A percentile compares a stretch with the other conserved stretches of the same genome.
Evolutionary conservation across 2,888 invertebrate species (phyloP).

Genomic region (Lydus trimaculatus): DNA sequence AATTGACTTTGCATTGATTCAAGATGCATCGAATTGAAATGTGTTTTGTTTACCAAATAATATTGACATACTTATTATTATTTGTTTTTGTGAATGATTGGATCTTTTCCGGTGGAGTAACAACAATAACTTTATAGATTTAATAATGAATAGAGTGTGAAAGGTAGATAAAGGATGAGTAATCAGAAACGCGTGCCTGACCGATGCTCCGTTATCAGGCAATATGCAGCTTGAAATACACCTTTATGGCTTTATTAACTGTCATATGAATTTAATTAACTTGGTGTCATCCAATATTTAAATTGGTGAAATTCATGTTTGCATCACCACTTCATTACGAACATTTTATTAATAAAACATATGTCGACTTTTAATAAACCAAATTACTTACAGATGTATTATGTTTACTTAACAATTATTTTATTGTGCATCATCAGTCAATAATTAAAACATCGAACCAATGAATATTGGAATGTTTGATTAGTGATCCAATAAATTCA

Average conservation of each 20-base stretch:
- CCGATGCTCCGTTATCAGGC: constrained; percentile 56
- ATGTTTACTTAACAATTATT: constrained; percentile 24
- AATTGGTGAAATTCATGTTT: constrained; percentile 39
- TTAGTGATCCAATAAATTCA: background rate
- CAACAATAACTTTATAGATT: constrained; percentile 33
- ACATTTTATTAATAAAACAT: constrained; percentile 52
- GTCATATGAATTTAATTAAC: constrained; percentile 54
- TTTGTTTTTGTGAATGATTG: constrained; percentile 25
- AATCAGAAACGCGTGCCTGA: constrained; percentile 56
- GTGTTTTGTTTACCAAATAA: background rate
- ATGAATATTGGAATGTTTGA: background rate
- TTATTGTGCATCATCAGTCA: background rate
- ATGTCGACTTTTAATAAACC: constrained; percentile 37
- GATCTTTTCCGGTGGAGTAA: constrained; percentile 13
- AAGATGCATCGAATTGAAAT: background rate
- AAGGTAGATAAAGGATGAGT: constrained; percentile 53
- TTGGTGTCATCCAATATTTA: constrained; percentile 50
- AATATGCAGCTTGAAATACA: constrained; percentile 53
- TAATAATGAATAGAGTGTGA: constrained; percentile 48
- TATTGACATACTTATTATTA: constrained; percentile 14
- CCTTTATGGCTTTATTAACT: constrained; percentile 56
- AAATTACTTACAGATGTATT: constrained; percentile 25
- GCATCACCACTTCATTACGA: constrained; percentile 44
- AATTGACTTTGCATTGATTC: constrained; percentile 6
- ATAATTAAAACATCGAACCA: background rate